Evolutionary conservation across 2,797 vertebrate genomes (phyloP), one percentile per base, ranked within the genome.

Genomic region (Danio kyathit): DNA sequence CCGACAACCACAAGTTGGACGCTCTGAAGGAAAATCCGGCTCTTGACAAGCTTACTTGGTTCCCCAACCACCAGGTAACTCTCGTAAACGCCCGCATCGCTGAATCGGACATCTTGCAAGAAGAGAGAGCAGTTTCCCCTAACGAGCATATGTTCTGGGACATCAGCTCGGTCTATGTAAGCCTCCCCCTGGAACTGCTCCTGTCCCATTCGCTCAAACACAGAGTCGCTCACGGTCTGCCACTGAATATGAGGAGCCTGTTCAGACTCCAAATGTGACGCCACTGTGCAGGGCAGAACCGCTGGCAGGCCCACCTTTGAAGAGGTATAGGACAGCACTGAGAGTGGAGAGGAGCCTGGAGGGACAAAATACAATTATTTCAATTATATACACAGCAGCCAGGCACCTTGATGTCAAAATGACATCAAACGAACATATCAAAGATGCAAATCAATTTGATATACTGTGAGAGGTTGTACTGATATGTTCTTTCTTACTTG

Each of bases 91-190:
- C 93, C 92, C 0, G 81, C 80, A 64, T 94, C 93, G 0, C 43
- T 43, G 16, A 92, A 85, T 83, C 91, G 91, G 0, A 89, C 90
- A 13, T 94, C 92, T 0, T 2, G 78, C 79, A 94, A 82, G 63
- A 88, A 70, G 82, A 94, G 87, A 0, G 94, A 94, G 48, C 93
- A 94, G 66, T 94, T 88, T 5, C 93, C 93, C 0, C 59, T 70
- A 10, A 0, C 43, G 7, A 94, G 89, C 49, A 17, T 66, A 2
- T 85, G 83, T 78, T 73, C 17, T 0, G 83, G 80, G 0, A 94
- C 85, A 61, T 82, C 82, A 7, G 66, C 60, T 0, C 93, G 88
- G 11, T 83, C 86, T 63, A 7, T 0, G 0, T 87, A 95, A 87
- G 38, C 74, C 0, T 48, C 29, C 0, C 87, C 88, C 86, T 90